phyloP scores from a whole-genome alignment of 2,113 vertebrate species.

The Amblyopsis rosae region DNA sequence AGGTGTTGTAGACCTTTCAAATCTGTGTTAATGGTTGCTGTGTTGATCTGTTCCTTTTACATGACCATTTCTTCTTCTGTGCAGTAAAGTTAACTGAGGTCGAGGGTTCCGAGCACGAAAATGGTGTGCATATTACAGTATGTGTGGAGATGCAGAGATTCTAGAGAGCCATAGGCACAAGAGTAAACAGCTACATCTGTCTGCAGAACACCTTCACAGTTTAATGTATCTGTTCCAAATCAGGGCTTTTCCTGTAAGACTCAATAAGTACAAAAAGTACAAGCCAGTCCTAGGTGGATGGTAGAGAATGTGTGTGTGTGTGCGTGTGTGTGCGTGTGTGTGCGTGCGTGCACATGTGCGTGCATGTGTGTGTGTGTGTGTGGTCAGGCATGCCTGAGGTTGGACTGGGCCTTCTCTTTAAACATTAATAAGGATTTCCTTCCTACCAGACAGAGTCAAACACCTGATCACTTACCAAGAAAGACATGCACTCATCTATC shows the following conservation, averaged over 20 bases:
- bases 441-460: constrained; percentile 76
- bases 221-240: constrained; percentile 57
- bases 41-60: constrained; percentile 63
- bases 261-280: constrained; percentile 41
- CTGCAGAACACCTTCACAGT: constrained; percentile 44
- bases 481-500: constrained; percentile 68
- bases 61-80: constrained; percentile 44
- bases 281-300: constrained; percentile 41
- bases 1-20: constrained; percentile 66
- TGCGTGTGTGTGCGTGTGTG: constrained; percentile 4
- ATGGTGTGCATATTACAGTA: constrained; percentile 7
- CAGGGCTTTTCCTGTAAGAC: constrained; percentile 51
- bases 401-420: constrained; percentile 47
- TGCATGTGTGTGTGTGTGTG: constrained; percentile 32
- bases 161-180: not conserved
- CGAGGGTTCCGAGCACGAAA: constrained; percentile 30
- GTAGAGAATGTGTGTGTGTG: not conserved
- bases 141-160: not conserved
- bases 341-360: not conserved
- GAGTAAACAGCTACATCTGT: constrained; percentile 32
- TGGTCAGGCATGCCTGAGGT: constrained; percentile 72
- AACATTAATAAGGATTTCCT: constrained; percentile 77
- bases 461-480: constrained; percentile 71
- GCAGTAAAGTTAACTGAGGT: not conserved
- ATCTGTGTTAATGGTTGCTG: constrained; percentile 70